Evolutionary conservation across 2,888 invertebrate species (phyloP), one percentile per base, ranked within the genome.

Genomic region (Nineta flava): DNA sequence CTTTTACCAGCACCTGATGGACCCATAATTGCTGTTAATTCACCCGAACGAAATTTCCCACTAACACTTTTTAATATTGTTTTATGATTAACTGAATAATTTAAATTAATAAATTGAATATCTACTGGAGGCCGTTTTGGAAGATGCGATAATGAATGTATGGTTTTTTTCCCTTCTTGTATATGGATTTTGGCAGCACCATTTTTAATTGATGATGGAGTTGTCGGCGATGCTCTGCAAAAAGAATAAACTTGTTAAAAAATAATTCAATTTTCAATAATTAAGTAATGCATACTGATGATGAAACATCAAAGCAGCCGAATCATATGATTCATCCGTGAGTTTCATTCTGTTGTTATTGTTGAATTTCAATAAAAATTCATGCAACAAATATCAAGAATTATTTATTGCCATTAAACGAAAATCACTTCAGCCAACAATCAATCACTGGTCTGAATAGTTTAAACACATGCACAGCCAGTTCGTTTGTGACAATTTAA

Each of bases 1-100:
- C 88, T 88, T 63, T 93, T 71, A 21, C 83, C 78, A 9, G 79
- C 82, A 6, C 83, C 83, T 0, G 93, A 93, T 31, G 95, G 94
- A 32, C 95, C 95, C 93, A 95, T 93, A 52, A 95, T 93, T 31
- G 92, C 94, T 1, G 92, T 91, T 57, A 95, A 72, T 62, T 93
- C 88, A n/a, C 94, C 90, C 53, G 87, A 87, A 57, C 77, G 75
- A 65, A 93, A 91, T 61, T 83, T 83, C 9, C 95, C 95, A 59
- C 85, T 87, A 50, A 95, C 83, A 57, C 84, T 79, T 69, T 91
- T 92, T 57, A 92, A 70, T 59, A 93, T 81, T 12, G 87, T 84
- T 67, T 93, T 93, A 63, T 79, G 76, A 54, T 84, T 72, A 48
- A 94, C 88, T 13, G 87, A 87, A 70, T 92, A 94, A 46, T 86